Evolutionary conservation across 1,140 invertebrate species (phyloP), one percentile per base, ranked within the genome.

Genomic region (Sarcophaga bullata): DNA sequence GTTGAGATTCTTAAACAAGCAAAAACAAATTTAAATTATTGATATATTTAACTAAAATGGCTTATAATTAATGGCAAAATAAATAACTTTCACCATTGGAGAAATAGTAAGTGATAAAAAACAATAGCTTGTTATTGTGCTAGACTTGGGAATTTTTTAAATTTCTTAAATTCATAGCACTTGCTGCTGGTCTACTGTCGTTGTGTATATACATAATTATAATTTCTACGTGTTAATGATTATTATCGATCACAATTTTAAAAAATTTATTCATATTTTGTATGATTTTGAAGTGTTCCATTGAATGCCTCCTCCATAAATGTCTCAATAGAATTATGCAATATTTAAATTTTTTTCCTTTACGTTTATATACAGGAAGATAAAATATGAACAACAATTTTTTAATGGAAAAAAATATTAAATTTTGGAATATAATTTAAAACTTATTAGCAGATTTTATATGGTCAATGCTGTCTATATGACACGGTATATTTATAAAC

Each of bases 301-400:
- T 58, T 11, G 54, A 58, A 13, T 58, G 54, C 10, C 11, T 58
- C 10, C 11, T 58, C 54, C 54, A 58, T 58, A 58, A 13, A 58
- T 58, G 54, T 58, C 54, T n/a, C 54, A 58, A 58, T 58, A 58
- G 13, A 58, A 58, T 58, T 58, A 58, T 58, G 54, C 54, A 58
- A 58, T 15, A 58, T 58, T 58, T 6, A 58, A 58, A 58, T 58
- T 58, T 15, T 58, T 58, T n/a, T 58, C n/a, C 6, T 58, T 58
- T 58, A 15, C n/a, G 7, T 4, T n/a, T 3, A 58, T n/a, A 15
- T n/a, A 58, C 13, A 58, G 54, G 54, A 58, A 58, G 54, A 58
- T 58, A n/a, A 37, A 4, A 37, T 37, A 37, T 1, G 4, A 37
- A 37, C 25, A 37, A 37, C 4, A 13, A n/a, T 58, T 15, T 58